Conservation (phyloP, 1,140 invertebrate genomes). For the Drosophila guanche region DNA sequence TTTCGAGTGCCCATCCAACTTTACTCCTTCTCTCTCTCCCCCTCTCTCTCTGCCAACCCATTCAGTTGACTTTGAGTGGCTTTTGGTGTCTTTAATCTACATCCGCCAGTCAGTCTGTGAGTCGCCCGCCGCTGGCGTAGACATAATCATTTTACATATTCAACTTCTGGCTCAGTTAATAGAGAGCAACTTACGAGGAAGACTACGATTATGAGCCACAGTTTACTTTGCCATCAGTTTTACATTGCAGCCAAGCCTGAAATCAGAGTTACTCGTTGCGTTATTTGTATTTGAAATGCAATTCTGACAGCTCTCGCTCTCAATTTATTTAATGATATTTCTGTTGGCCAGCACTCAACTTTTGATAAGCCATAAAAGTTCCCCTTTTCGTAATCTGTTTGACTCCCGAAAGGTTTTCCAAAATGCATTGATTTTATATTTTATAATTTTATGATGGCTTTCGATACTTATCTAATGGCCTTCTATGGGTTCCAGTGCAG, state of each 20-base stretch:
- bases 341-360: conserved; percentile 20
- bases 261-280: conserved; percentile 42
- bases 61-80: conserved; percentile 68
- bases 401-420: background rate
- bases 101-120: conserved; percentile 15
- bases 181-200: conserved; percentile 20
- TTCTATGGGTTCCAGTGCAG: too few relatives aligned
- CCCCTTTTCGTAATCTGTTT: conserved; percentile 7
- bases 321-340: conserved; percentile 14
- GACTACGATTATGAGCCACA: background rate
- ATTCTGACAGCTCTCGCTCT: conserved; percentile 6
- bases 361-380: conserved; percentile 37
- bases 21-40: conserved; percentile 26
- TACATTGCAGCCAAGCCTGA: conserved; percentile 20
- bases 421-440: conserved; percentile 24
- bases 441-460: too few relatives aligned
- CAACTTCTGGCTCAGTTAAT: conserved; percentile 28
- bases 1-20: conserved; percentile 58
- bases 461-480: background rate
- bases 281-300: conserved; percentile 47
- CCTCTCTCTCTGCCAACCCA: conserved; percentile 8
- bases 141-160: conserved; percentile 62
- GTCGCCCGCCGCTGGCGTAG: conserved; percentile 7
- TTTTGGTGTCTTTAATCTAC: conserved; percentile 72
- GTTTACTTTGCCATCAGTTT: conserved; percentile 19